Conservation (phyloP, 1,140 invertebrate genomes). For the Caenorhabditis brenneri region DNA sequence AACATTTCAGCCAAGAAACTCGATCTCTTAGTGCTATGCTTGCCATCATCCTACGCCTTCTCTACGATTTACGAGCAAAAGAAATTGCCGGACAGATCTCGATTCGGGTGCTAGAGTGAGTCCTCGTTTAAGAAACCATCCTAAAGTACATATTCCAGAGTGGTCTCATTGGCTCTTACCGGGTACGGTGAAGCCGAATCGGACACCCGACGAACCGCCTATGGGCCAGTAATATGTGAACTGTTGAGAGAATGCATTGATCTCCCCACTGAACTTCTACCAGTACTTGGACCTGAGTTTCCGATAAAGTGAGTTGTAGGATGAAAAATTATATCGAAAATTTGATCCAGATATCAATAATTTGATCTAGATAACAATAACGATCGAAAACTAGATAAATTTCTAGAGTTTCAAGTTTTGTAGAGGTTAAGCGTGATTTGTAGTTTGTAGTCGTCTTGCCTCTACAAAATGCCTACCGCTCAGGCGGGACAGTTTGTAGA, state of each 20-base stretch:
- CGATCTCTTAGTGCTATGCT: constrained; percentile 37
- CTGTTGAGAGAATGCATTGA: constrained; percentile 21
- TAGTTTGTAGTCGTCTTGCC: too few species aligned
- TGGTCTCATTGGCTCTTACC: constrained; percentile 7
- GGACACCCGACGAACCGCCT: constrained; percentile 30
- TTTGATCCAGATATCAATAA: too few species aligned
- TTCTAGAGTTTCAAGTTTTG: too few species aligned
- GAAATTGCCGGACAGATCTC: constrained; percentile 3
- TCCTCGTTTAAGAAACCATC: too few species aligned
- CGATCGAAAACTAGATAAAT: too few species aligned
- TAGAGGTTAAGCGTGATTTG: too few species aligned
- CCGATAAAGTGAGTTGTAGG: not conserved
- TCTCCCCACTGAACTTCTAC: constrained; percentile 11
- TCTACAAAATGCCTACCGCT: too few species aligned
- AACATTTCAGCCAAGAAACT: constrained; percentile 33
- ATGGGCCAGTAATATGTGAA: constrained; percentile 44
- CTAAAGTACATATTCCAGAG: not conserved
- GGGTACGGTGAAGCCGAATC: constrained; percentile 44
- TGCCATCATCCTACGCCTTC: constrained; percentile 16
- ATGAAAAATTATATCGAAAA: too few species aligned
- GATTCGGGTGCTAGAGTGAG: constrained; percentile 24
- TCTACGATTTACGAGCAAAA: constrained; percentile 13
- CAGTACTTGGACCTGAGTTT: constrained; percentile 27
- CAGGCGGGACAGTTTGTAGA: too few species aligned
- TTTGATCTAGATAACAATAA: too few species aligned